Base-by-base conservation (phyloP, 2,888 invertebrate genomes). In the Amiota communis region DNA sequence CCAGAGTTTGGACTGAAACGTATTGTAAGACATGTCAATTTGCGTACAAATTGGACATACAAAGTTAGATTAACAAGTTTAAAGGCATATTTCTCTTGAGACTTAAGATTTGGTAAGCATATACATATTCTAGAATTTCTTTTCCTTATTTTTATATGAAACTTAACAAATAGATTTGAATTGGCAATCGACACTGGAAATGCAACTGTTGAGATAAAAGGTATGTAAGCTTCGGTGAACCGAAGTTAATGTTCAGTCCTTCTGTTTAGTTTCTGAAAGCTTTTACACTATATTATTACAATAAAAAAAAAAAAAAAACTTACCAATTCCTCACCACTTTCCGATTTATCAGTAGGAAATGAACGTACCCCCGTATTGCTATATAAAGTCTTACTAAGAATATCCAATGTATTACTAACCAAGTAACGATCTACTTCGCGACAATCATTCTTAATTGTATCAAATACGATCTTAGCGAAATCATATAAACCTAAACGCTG, bases 381-480 rank as follows among this genome's bases (percentile, higher is more conserved):
- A 1, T 77, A 71, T 17, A 81, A 12, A 36, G 77, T 51, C 0
- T 80, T 74, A 0, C 78, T 76, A 0, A 86, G 20, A 2, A 87
- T 73, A 15, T 72, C 73, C 17, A 86, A 72, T 17, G 86, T 83
- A 0, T 79, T 80, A 1, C 17, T 71, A 4, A 86, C 75, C 72
- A 85, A 77, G 78, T 87, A 87, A 6, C 74, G 77, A 15, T 86
- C 84, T 1, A 80, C 57, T 4, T 78, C 78, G 1, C 63, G 47
- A 51, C 79, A 80, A 8, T 80, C 72, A 0, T 68, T 8, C 53
- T 79, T 70, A 10, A 87, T 72, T 57, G 80, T 73, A 0, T 71
- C 48, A 20, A 81, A 87, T 46, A 87, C 72, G 13, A 84, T 76
- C 69, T 85, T 76, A 0, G 77, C 86, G 68, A 87, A 87, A 71